phyloP scores from a whole-genome alignment of 35 echinoderm and acorn worm species.

The Nesometra sesokonis region DNA sequence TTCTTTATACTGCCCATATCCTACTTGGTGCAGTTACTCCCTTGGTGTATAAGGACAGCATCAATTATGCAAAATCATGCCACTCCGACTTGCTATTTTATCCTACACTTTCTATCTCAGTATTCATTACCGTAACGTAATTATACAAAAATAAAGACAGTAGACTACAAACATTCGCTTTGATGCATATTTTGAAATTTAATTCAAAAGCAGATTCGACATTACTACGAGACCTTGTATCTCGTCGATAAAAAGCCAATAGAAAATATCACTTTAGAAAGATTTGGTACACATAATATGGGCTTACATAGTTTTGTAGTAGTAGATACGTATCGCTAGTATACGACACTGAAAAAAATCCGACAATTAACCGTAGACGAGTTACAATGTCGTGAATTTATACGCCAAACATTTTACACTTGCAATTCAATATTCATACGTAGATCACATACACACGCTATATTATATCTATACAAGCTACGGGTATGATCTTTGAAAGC shows the following conservation, averaged over 20 bases:
- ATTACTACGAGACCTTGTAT: too few relatives aligned
- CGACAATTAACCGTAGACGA: background rate
- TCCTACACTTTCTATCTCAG: background rate
- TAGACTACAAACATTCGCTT: background rate
- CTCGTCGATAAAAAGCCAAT: too few relatives aligned
- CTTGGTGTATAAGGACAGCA: background rate
- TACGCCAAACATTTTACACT: background rate
- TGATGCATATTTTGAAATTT: background rate
- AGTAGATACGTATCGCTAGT: background rate
- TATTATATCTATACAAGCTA: too few relatives aligned
- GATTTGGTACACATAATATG: background rate
- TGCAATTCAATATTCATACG: background rate
- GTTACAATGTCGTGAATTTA: background rate
- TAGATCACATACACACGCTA: too few relatives aligned
- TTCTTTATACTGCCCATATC: background rate
- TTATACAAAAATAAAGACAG: background rate
- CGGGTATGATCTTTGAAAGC: too few relatives aligned
- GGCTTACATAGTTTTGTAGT: background rate
- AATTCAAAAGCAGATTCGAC: background rate
- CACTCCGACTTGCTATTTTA: background rate
- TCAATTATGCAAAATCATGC: background rate
- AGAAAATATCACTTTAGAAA: background rate
- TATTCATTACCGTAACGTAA: too few relatives aligned
- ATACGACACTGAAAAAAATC: background rate
- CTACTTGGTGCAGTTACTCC: background rate